These are phyloP conservation scores for Trichonephila clavata DNA, from an alignment of 1,140 invertebrate genomes.

Conservation along the genomic window DNA sequence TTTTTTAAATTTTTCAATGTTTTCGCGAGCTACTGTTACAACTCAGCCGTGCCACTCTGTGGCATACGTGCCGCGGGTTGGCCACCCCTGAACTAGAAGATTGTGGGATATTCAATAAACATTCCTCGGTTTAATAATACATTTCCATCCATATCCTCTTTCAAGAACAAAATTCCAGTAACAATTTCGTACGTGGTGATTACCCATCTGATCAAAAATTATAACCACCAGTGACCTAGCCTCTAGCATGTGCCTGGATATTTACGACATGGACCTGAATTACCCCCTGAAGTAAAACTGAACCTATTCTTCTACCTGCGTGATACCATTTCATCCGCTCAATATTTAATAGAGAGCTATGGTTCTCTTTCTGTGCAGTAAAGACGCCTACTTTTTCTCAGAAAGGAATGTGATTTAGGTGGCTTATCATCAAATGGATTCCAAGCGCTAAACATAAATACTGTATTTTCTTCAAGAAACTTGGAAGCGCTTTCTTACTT, in stretches of 20 bases:
- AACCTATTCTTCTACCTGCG: slow-evolving; percentile 30
- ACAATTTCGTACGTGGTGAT: slow-evolving; percentile 34
- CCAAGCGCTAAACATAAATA: slow-evolving; percentile 12
- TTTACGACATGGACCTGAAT: slow-evolving; percentile 11
- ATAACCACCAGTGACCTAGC: background rate
- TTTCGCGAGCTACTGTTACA: no score
- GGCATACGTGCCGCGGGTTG: no score
- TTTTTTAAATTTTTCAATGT: no score
- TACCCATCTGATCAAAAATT: slow-evolving; percentile 47
- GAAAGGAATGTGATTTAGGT: slow-evolving; percentile 28
- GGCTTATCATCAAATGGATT: slow-evolving; percentile 24
- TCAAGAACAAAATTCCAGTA: background rate
- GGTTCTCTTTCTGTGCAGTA: background rate
- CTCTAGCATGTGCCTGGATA: background rate
- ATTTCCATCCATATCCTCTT: background rate
- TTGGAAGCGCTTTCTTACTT: background rate
- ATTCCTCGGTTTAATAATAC: slow-evolving; percentile 1
- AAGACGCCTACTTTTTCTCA: background rate
- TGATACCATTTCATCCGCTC: slow-evolving; percentile 48
- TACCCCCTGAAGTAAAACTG: slow-evolving; percentile 20
- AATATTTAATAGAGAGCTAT: slow-evolving; percentile 56
- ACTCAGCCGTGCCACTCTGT: no score
- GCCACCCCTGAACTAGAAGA: background rate
- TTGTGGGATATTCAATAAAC: background rate
- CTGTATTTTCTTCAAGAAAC: background rate